Base-by-base conservation (phyloP, 1,140 invertebrate species). In the Helicoverpa zea region DNA sequence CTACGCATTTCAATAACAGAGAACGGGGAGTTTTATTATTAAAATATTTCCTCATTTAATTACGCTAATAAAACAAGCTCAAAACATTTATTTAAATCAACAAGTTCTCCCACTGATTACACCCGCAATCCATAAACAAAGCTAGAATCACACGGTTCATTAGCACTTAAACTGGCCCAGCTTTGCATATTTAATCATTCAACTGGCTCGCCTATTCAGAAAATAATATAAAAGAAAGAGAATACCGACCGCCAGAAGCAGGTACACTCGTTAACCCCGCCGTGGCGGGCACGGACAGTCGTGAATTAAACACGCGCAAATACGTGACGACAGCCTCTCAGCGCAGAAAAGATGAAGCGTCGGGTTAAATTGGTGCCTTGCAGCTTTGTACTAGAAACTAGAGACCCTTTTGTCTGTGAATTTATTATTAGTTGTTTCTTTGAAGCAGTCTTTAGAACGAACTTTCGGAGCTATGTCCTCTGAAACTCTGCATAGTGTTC, bases 261-360 rank as follows among this genome's bases (percentile, higher is more conserved):
- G 73, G 79, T 81, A 66, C 10, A 73, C 74, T 81, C 80, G 80
- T 81, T 81, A 81, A 81, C 80, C 64, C 59, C 47, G 56, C 43
- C 74, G 68, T 54, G 74, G 68, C 43, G 59, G 56, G 52, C 74
- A 18, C 70, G 64, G 78, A 77, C 75, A 70, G 75, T 56, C 75
- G 75, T 83, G 77, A 88, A 87, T 83, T 86, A 83, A 86, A 84
- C 84, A 86, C 80, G 79, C 82, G 72, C 76, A 83, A 82, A 84
- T 83, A 87, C 82, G 76, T 83, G 81, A 83, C 85, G 68, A 77
- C 61, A 47, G 47, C 56, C 35, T 81, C 70, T 84, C 63, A 3
- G 63, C 63, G 43, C 43, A 35, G 29, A 35, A 49, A 66, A 66
- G 63, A 66, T 66, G 63, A 66, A 66, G 63, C 63, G 63, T 18